Evolutionary conservation across 2,113 vertebrate genomes (phyloP), one percentile per base, ranked within the genome.

Genomic region (Syngnathus scovelli): DNA sequence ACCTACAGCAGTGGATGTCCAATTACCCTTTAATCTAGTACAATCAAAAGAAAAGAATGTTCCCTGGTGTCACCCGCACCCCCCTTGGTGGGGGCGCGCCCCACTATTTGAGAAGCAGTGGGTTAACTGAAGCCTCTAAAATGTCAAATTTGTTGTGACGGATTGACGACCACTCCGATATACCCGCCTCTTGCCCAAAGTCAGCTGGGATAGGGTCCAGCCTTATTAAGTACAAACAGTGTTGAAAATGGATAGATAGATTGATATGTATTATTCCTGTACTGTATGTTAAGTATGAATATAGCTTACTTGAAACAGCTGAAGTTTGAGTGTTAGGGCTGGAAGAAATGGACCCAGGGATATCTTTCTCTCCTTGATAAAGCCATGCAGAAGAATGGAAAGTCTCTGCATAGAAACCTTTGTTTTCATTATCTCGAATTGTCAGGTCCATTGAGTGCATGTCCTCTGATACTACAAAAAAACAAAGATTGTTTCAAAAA

Each of bases 341-440:
- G 62, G 89, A 87, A 12, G 90, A 86, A 52, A 90, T 89, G 21
- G 89, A 81, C 19, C 85, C 84, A 0, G 91, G 85, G 56, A 78
- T 87, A 16, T 75, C 87, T 18, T 93, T 89, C 69, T 94, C 94
- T 55, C 94, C 95, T 80, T 86, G 89, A 82, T 94, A 98, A 68
- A 96, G 88, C 94, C 95, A 96, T 1, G 94, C 89, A 23, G 92
- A 88, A 21, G 93, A 95, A 74, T 96, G 93, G 71, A 96, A 97
- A 5, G 91, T 96, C 85, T 97, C 95, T 1, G 90, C 93, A 64
- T 96, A 96, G 85, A 97, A 96, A 4, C 92, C 91, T 76, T 90
- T 91, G 15, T 93, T 93, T 33, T 95, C 91, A n/a, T 82, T 87
- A 78, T 93, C 89, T 67, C 60, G 61, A 69, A 90, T 58, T 10